A percentile compares a stretch with the other conserved stretches of the same genome.
Conservation (phyloP, 2,797 vertebrate species). For the Anomalospiza imberbis region DNA sequence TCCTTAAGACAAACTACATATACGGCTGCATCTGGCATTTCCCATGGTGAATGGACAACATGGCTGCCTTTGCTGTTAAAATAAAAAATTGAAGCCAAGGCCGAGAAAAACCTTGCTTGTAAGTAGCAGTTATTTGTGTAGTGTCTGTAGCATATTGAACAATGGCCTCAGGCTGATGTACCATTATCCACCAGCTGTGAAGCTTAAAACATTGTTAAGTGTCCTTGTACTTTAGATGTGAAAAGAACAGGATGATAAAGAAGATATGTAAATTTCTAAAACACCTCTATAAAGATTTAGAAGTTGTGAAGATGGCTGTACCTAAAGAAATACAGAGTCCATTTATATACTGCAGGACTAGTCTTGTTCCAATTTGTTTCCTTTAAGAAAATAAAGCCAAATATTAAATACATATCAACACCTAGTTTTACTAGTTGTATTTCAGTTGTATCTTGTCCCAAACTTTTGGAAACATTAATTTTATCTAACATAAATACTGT, state of each 20-base stretch:
- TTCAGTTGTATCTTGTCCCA: background rate
- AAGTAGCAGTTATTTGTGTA: background rate
- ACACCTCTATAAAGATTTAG: background rate
- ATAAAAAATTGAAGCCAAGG: background rate
- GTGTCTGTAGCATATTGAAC: background rate
- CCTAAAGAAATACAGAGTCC: background rate
- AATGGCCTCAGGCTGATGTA: background rate
- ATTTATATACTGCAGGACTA: background rate
- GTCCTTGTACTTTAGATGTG: background rate
- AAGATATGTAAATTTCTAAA: background rate
- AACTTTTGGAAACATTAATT: background rate
- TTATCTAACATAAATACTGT: background rate
- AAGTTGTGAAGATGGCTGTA: background rate
- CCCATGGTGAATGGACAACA: background rate
- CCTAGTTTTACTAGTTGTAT: background rate
- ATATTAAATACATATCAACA: background rate
- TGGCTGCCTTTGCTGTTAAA: background rate
- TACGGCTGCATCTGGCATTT: background rate
- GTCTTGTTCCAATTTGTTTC: background rate
- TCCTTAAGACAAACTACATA: background rate
- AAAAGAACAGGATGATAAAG: background rate
- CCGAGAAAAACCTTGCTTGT: background rate
- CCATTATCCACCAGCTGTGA: background rate
- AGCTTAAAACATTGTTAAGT: background rate
- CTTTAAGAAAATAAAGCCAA: background rate